Conservation (phyloP, 1,140 invertebrate genomes). For the Drosophila serrata region DNA sequence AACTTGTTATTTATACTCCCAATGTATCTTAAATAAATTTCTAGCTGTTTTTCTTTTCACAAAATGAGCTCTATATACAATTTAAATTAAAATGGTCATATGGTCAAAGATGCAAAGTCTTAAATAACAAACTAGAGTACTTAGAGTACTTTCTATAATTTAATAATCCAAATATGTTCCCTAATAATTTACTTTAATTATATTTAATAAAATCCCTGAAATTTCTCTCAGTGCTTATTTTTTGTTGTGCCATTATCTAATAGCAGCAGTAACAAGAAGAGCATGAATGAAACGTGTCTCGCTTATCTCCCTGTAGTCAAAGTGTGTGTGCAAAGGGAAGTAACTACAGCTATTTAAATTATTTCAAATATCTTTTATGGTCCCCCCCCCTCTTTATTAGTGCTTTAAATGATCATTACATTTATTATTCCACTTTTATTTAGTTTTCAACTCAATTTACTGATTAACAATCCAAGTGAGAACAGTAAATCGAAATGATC, state of each 20-base stretch:
- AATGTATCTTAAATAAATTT: neutral
- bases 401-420: neutral
- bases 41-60: too few species aligned
- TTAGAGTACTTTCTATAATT: too few species aligned
- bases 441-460: slow-evolving; percentile 7
- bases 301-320: slow-evolving; percentile 18
- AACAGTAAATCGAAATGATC: slow-evolving; percentile 8
- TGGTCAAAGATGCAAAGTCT: too few species aligned
- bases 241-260: slow-evolving; percentile 63
- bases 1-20: neutral
- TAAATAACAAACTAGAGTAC: too few species aligned
- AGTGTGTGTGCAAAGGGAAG: slow-evolving; percentile 7
- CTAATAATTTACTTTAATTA: too few species aligned
- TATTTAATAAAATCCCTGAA: too few species aligned
- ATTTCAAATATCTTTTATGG: slow-evolving; percentile 29
- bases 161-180: too few species aligned
- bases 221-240: slow-evolving; percentile 11
- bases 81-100: too few species aligned
- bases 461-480: neutral
- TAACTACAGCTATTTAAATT: slow-evolving; percentile 25
- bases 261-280: slow-evolving; percentile 42
- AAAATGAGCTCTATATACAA: too few species aligned
- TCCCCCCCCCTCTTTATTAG: neutral
- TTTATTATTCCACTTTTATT: neutral
- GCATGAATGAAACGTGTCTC: slow-evolving; percentile 34